phyloP scores from a whole-genome alignment of 2,797 vertebrate species.

The Fistularia commersonii region DNA sequence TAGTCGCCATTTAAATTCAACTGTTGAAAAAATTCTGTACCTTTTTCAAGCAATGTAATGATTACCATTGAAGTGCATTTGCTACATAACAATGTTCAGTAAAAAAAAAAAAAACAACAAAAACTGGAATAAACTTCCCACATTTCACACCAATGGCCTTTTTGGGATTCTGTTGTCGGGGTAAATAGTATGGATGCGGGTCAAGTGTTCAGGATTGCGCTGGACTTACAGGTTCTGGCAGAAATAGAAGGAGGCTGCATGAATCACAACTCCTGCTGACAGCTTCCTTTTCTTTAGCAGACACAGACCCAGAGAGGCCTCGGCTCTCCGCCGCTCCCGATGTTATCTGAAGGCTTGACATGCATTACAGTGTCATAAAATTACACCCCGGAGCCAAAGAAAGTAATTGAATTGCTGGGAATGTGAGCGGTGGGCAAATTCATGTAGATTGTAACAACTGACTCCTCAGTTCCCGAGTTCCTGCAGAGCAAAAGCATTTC shows the following conservation, averaged over 20 bases:
- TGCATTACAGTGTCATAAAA: constrained; percentile 9
- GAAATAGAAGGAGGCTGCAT: constrained; percentile 5
- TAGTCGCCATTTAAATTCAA: constrained; percentile 51
- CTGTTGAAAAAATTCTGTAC: constrained; percentile 41
- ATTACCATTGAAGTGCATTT: constrained; percentile 66
- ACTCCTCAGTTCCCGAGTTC: background rate
- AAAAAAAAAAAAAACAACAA: too few relatives aligned
- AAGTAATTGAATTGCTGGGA: constrained; percentile 16
- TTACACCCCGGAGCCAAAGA: constrained; percentile 11
- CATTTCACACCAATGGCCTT: constrained; percentile 55
- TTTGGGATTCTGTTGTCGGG: constrained; percentile 2
- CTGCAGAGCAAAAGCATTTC: constrained; percentile 13
- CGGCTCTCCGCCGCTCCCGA: constrained; percentile 8
- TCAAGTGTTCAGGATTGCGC: too few relatives aligned
- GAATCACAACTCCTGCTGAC: constrained; percentile 10
- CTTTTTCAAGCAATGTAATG: constrained; percentile 64
- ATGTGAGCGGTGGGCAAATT: constrained; percentile 2
- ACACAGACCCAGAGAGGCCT: constrained; percentile 6
- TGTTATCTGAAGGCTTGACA: constrained; percentile 15
- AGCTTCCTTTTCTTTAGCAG: constrained; percentile 7
- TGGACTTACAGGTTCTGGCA: too few relatives aligned
- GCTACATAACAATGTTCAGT: constrained; percentile 65
- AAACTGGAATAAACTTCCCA: constrained; percentile 70
- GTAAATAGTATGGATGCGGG: too few relatives aligned
- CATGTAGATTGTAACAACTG: too few relatives aligned